phyloP scores from a whole-genome alignment of 2,113 vertebrate species.

The Piprites chloris region DNA sequence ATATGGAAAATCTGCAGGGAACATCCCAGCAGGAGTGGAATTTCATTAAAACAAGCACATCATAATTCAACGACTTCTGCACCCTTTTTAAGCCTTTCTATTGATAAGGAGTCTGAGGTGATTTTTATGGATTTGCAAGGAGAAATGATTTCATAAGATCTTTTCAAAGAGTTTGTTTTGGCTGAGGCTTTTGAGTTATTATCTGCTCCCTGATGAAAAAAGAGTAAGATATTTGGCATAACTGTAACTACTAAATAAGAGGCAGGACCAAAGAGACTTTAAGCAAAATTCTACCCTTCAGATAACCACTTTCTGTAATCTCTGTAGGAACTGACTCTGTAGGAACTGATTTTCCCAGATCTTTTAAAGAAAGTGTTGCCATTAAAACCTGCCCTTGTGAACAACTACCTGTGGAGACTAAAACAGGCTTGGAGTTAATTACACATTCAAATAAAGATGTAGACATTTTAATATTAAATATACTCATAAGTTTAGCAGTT shows the following conservation, averaged over 20 bases:
- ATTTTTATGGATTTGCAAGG: conserved; percentile 81
- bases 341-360: conserved; percentile 8
- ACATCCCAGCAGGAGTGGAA: conserved; percentile 84
- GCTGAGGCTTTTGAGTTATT: conserved; percentile 68
- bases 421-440: background rate
- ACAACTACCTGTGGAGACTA: background rate
- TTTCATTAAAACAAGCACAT: conserved; percentile 87
- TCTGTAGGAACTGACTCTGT: background rate
- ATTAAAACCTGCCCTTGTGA: background rate
- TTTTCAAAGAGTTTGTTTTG: conserved; percentile 74
- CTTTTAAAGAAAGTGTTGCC: background rate
- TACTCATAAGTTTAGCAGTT: background rate
- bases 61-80: conserved; percentile 84
- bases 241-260: conserved; percentile 73
- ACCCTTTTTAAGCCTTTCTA: conserved; percentile 75
- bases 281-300: background rate
- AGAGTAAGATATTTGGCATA: conserved; percentile 77
- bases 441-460: background rate
- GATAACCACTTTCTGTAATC: conserved; percentile 8
- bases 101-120: conserved; percentile 74
- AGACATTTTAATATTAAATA: background rate
- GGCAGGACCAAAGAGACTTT: conserved; percentile 65
- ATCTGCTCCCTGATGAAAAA: conserved; percentile 80
- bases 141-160: conserved; percentile 79
- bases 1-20: conserved; percentile 89